Evolutionary conservation across 2,113 vertebrate genomes (phyloP).

Genomic region (Hemiscyllium ocellatum): DNA sequence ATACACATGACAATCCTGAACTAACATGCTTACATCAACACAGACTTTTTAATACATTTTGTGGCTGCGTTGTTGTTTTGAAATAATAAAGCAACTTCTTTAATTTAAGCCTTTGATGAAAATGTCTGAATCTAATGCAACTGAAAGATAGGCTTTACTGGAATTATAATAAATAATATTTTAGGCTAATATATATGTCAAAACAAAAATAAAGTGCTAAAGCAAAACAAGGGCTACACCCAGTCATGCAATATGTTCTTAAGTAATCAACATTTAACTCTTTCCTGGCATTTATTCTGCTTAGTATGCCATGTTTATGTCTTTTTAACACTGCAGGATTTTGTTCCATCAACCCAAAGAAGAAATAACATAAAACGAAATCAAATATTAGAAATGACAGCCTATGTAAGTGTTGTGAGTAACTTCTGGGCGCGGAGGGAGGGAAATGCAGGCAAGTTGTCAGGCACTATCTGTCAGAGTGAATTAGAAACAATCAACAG

Average conservation of each 20-base stretch:
- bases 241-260: neutral
- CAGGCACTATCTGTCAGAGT: slow-evolving; percentile 99
- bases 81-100: slow-evolving; percentile 40
- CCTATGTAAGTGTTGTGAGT: slow-evolving; percentile 99
- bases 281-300: neutral
- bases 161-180: neutral
- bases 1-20: slow-evolving; percentile 50
- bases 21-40: slow-evolving; percentile 44
- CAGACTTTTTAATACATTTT: slow-evolving; percentile 46
- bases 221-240: neutral
- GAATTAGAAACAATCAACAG: slow-evolving; percentile 99
- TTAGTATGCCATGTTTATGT: slow-evolving; percentile 54
- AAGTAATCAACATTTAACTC: slow-evolving; percentile 33
- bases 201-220: neutral
- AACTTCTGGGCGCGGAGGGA: slow-evolving; percentile 98
- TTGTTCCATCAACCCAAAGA: slow-evolving; percentile 92
- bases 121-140: slow-evolving; percentile 33
- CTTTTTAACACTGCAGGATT: slow-evolving; percentile 72
- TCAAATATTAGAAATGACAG: slow-evolving; percentile 99
- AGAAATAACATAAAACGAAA: slow-evolving; percentile 99
- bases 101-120: slow-evolving; percentile 47
- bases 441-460: slow-evolving; percentile 96
- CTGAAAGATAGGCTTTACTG: slow-evolving; percentile 32
- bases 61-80: slow-evolving; percentile 40
- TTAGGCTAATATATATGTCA: neutral